phyloP scores from a whole-genome alignment of 2,888 invertebrate genomes.

The Drosophila affinis region DNA sequence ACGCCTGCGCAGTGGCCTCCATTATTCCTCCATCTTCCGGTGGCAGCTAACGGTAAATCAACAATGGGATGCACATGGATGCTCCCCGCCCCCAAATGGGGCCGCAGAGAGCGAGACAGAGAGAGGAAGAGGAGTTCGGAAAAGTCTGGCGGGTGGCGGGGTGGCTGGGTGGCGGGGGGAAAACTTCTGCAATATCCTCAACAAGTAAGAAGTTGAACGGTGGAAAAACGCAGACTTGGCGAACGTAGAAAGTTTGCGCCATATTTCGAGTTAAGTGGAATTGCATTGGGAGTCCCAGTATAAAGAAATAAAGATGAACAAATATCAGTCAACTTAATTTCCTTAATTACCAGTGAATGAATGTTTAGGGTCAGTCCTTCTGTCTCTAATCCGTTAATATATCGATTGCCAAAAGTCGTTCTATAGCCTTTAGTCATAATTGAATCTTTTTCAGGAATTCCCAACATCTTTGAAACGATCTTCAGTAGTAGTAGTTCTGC shows the following conservation, averaged over 20 bases:
- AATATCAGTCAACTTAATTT: not conserved
- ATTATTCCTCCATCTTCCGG: not conserved
- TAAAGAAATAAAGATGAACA: not conserved
- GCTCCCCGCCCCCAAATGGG: not conserved
- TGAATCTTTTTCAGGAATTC: too few relatives aligned
- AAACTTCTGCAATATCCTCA: constrained; percentile 31
- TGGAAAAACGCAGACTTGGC: constrained; percentile 6
- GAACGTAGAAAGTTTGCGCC: not conserved
- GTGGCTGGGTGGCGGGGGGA: not conserved
- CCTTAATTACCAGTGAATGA: too few relatives aligned
- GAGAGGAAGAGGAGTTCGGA: not conserved
- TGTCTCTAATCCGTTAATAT: too few relatives aligned
- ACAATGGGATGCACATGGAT: not conserved
- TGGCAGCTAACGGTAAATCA: not conserved
- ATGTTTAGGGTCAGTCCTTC: too few relatives aligned
- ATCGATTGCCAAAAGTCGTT: too few relatives aligned
- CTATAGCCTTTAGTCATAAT: too few relatives aligned
- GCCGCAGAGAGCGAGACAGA: not conserved
- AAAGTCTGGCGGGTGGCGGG: constrained; percentile 3
- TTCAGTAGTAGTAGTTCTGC: too few relatives aligned
- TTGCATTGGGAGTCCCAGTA: not conserved
- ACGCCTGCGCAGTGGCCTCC: constrained; percentile 32
- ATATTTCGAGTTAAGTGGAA: not conserved
- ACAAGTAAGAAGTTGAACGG: constrained; percentile 39
- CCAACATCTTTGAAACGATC: not conserved